Conservation (phyloP, 2,113 vertebrate genomes). For the Dromas ardeola region DNA sequence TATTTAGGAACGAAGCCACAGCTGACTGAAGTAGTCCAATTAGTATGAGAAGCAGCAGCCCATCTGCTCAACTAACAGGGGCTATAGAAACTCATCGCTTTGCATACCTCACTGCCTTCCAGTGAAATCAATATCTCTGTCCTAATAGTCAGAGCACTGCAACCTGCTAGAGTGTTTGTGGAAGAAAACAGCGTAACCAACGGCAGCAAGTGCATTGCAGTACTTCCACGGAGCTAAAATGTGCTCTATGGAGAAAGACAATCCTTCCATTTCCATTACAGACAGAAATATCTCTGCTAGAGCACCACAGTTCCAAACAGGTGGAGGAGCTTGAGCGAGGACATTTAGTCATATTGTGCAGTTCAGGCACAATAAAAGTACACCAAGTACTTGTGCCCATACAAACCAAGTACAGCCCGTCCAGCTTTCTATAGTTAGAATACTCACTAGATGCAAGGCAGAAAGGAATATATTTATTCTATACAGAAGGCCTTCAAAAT, state of each 20-base stretch:
- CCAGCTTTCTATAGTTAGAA: not conserved
- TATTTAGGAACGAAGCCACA: not conserved
- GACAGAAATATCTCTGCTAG: not conserved
- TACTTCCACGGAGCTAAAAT: not conserved
- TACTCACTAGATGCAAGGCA: not conserved
- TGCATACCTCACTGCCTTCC: not conserved
- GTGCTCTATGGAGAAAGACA: not conserved
- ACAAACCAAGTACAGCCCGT: not conserved
- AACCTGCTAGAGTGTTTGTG: not conserved
- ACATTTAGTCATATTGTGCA: not conserved
- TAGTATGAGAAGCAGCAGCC: not conserved
- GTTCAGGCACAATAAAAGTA: not conserved
- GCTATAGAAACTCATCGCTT: not conserved
- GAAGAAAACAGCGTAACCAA: not conserved
- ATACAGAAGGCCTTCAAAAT: not conserved
- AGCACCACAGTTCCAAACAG: not conserved
- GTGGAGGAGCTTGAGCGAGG: not conserved
- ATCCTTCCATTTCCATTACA: not conserved
- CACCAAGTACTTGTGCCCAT: not conserved
- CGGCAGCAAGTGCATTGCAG: not conserved
- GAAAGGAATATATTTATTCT: not conserved
- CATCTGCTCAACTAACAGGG: slow-evolving; percentile 8
- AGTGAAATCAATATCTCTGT: not conserved
- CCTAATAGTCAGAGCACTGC: not conserved
- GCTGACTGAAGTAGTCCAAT: not conserved